Base-by-base conservation (phyloP, 1,140 invertebrate genomes). In the Wasmannia auropunctata region DNA sequence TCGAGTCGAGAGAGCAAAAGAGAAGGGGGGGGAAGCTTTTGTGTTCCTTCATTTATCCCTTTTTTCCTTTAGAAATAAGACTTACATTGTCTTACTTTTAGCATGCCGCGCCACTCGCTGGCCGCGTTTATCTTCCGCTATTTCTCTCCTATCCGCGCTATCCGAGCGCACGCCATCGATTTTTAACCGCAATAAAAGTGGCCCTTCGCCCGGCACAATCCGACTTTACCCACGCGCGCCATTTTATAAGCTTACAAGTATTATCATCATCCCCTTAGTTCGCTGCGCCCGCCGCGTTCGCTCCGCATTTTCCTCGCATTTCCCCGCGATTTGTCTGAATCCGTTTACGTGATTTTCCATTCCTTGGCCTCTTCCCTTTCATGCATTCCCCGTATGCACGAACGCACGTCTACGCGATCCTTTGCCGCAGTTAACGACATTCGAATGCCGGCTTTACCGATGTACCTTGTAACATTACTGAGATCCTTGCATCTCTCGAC, bases 171-270 rank as follows among this genome's bases (percentile, higher is more conserved):
- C 49, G 40, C 25, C 80, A 76, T 60, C 84, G 74, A 88, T 88
- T 88, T 87, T 88, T 85, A 76, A 49, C 56, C 31, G 56, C 31
- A 63, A 85, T 85, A 88, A 70, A 85, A 88, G 65, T 70, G 75
- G 80, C 81, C 86, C 46, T 75, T 60, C 51, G 16, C 67, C 40
- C 25, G 10, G 37, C 51, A n/a, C n/a, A 49, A 58, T n/a, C 37
- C 79, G 54, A 75, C 67, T 62, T n/a, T n/a, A n/a, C 56, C 58
- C 46, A 25, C 31, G 72, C 72, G 70, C 46, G 22, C 37, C 40
- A 40, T 62, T 85, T 85, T 77, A 77, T 77, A 76, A 62, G 70
- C 72, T 77, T 77, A 77, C 81, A 77, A 85, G 58, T 60, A 74
- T 83, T 74, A 83, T 83, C 67, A 81, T 85, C 81, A 85, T 85